Percentiles rank a stretch among this genome's conserved stretches.
phyloP scores from a whole-genome alignment of 2,113 vertebrate genomes.

The Apteryx owenii region DNA sequence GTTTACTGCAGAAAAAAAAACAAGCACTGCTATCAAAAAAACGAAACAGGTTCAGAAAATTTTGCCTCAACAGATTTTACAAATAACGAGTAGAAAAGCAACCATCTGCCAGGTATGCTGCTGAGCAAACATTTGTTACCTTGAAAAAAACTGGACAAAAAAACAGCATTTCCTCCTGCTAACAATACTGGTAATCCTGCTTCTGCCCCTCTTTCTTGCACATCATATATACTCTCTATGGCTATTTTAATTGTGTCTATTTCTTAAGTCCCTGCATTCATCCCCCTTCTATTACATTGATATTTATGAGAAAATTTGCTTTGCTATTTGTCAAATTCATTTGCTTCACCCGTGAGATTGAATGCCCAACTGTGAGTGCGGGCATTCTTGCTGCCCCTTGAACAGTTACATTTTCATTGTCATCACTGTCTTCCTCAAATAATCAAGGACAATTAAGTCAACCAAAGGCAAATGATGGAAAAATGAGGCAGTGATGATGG shows the following conservation, averaged over 20 bases:
- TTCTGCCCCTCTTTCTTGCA: background rate
- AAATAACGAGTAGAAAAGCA: background rate
- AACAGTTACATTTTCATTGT: background rate
- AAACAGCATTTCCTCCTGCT: background rate
- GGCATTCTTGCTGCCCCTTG: background rate
- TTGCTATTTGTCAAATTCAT: background rate
- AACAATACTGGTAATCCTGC: background rate
- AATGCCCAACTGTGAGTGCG: background rate
- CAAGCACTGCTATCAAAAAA: background rate
- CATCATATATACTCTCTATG: background rate
- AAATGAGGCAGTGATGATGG: background rate
- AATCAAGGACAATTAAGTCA: background rate
- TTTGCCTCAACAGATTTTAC: background rate
- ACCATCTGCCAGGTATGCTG: slow-evolving; percentile 4
- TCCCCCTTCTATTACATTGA: background rate
- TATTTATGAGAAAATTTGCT: background rate
- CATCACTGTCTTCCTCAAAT: background rate
- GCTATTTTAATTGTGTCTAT: background rate
- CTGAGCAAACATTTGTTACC: background rate
- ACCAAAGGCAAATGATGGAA: background rate
- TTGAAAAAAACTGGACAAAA: background rate
- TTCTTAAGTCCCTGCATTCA: background rate
- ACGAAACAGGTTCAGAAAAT: background rate
- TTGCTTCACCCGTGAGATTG: background rate
- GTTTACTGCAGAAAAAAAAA: background rate